Base-by-base conservation (phyloP, 2,113 vertebrate species). In the Eclectus roratus region DNA sequence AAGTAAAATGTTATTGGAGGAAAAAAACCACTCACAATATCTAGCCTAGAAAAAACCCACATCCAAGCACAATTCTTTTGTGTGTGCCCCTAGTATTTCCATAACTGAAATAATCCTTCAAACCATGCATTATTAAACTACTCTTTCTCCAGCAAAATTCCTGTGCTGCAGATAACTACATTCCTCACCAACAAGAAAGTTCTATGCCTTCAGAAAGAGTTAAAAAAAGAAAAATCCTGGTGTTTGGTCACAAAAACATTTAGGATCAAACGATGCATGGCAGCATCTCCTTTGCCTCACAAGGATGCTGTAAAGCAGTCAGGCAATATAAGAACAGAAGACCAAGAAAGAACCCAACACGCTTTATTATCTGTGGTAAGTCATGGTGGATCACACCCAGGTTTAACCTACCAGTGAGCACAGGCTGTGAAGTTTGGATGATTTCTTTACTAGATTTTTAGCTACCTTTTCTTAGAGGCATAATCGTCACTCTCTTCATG, bases 1-100 rank as follows among this genome's bases (percentile, higher is more conserved):
- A 79, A 83, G 1, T 7, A 68, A 68, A 92, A 53, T 1, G 8
- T 31, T 71, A 41, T 0, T 53, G 66, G 27, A 76, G 29, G 33
- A 31, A 58, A 58, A 17, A 14, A 0, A 8, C 23, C 17, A 35
- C 13, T 1, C 33, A 52, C 17, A 29, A 11, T 37, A 73, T 17
- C 27, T 46, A 29, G 10, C 9, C 65, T 52, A 52, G 44, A 81
- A 78, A 20, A 80, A 82, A 2, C 8, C 19, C 18, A 17, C 33
- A 35, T 56, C 23, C 35, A 76, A 85, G 64, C 13, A 41, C 29
- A 69, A 20, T 44, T 52, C 11, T 39, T 41, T 6, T 60, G n/a
- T 23, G 11, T 19, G 12, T 44, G 15, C 46, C 33, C 37, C 47
- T 65, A 17, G 55, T 20, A 46, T 56, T 80, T 86, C n/a, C 37